These are phyloP conservation scores for Cheilosia pagana DNA, from an alignment of 2,888 invertebrate genomes.

Conservation along the genomic window DNA sequence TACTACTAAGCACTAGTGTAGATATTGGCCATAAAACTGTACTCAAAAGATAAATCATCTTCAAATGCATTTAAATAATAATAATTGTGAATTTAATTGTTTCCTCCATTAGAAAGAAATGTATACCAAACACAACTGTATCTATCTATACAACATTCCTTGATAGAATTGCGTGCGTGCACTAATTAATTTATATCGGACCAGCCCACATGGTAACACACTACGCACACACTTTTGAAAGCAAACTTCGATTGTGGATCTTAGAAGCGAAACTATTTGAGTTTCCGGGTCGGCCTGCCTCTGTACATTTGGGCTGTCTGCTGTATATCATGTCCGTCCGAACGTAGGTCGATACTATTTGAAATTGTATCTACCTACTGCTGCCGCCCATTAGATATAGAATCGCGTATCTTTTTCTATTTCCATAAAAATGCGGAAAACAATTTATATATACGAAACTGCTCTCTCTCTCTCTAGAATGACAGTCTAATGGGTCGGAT, in stretches of 20 bases:
- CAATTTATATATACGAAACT: background rate
- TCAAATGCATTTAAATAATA: no score
- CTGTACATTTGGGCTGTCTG: constrained; percentile 1
- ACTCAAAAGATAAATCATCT: no score
- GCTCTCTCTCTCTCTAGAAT: background rate
- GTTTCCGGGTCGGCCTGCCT: constrained; percentile 51
- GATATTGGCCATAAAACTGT: no score
- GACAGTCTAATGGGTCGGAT: constrained; percentile 41
- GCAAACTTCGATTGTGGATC: constrained; percentile 55
- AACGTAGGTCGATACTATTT: constrained; percentile 62
- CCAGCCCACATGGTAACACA: constrained; percentile 50
- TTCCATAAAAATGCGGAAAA: constrained; percentile 61
- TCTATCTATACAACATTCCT: constrained; percentile 16
- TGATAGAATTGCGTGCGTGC: constrained; percentile 43
- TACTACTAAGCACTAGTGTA: no score
- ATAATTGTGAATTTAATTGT: no score
- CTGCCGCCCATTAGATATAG: constrained; percentile 43
- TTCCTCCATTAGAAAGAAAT: no score
- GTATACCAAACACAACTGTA: no score
- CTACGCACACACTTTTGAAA: constrained; percentile 55
- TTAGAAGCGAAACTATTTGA: constrained; percentile 30
- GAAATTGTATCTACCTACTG: constrained; percentile 32
- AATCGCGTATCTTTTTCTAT: constrained; percentile 24
- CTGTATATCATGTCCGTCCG: constrained; percentile 24
- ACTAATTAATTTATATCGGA: constrained; percentile 48